Conservation (phyloP, 1,140 invertebrate genomes). For the Physella acuta region DNA sequence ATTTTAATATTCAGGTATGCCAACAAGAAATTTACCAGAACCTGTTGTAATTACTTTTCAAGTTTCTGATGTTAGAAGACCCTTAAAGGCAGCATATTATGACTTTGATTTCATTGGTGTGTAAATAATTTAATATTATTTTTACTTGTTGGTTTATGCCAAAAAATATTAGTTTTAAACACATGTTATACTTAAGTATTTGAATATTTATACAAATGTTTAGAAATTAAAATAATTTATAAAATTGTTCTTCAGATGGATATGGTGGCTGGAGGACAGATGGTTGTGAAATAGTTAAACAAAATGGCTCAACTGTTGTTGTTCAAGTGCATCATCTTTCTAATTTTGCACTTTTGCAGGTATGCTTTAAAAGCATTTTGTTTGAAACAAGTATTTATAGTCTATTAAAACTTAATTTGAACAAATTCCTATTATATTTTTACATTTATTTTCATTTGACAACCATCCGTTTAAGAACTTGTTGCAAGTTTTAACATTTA, state of each 20-base stretch:
- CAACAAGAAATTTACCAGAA: conserved; percentile 49
- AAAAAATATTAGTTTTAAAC: too few relatives aligned
- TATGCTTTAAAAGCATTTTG: too few relatives aligned
- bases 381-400: too few relatives aligned
- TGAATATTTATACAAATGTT: too few relatives aligned
- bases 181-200: too few relatives aligned
- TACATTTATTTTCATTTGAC: too few relatives aligned
- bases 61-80: conserved; percentile 60
- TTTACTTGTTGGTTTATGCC: too few relatives aligned
- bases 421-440: too few relatives aligned
- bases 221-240: too few relatives aligned
- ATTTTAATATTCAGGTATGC: neutral
- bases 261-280: conserved; percentile 71
- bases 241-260: conserved; percentile 37
- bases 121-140: too few relatives aligned
- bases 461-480: neutral
- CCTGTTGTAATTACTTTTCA: conserved; percentile 71
- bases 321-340: conserved; percentile 78
- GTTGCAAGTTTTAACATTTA: neutral
- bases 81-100: conserved; percentile 70
- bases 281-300: conserved; percentile 67
- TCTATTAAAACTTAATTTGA: too few relatives aligned
- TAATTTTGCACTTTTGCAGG: conserved; percentile 80
- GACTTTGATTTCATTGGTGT: conserved; percentile 65
- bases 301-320: conserved; percentile 69